Base-by-base conservation (phyloP, 1,140 invertebrate species). In the Drosophila malerkotliana region DNA sequence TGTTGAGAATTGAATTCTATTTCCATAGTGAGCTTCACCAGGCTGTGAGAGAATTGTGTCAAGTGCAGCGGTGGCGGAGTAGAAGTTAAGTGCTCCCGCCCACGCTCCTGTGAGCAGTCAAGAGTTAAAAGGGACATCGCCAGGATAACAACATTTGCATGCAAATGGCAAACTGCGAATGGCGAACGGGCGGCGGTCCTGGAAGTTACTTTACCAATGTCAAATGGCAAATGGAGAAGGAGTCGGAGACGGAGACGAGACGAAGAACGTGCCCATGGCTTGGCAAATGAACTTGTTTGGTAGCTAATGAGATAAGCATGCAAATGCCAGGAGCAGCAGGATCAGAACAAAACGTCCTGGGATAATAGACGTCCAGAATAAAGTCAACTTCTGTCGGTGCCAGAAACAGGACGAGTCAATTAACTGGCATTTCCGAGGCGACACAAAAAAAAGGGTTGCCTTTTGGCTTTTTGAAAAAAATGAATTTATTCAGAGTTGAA, bases 231-330 rank as follows among this genome's bases (percentile, higher is more conserved):
- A 49, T 37, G 34, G 34, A 37, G 34, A 37, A 4, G 3, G 10
- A 37, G 34, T 12, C 34, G 10, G 10, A 12, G 34, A n/a, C 34
- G 34, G 34, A 37, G 34, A 4, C 10, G 34, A 37, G 34, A 12
- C 60, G 45, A 57, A 59, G 55, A 48, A 79, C 79, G 64, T 79
- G 64, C 63, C 49, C 63, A 56, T 63, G 75, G 56, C 73, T 41
- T 78, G 79, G 63, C 80, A 84, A 83, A 83, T 83, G 72, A 83
- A 83, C 80, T 83, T 84, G 80, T 83, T 83, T 84, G 76, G 80
- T 79, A 76, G 80, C 80, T 83, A 83, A 83, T 83, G 81, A 83
- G 80, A 83, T 83, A 83, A 83, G 72, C 79, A 81, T 81, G 78
- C 78, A 80, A 80, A 80, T 81, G 67, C 47, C 51, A 75, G 30